These are phyloP conservation scores for Calidris pugnax DNA, from an alignment of 2,113 vertebrate species.

Conservation along the genomic window DNA sequence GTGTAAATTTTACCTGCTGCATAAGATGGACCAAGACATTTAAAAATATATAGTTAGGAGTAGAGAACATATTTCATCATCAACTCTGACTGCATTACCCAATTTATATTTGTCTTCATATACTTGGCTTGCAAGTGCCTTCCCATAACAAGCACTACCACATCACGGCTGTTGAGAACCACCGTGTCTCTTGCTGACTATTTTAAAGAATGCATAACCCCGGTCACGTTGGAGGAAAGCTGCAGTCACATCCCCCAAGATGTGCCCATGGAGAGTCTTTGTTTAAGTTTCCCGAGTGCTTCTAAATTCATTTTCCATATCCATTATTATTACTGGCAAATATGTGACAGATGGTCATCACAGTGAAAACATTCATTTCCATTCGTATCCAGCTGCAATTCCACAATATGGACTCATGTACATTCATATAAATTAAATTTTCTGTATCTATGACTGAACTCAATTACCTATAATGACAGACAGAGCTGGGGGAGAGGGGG, in stretches of 20 bases:
- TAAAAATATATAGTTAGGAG: neutral
- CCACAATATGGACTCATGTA: neutral
- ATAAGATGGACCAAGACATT: neutral
- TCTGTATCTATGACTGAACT: neutral
- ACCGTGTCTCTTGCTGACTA: neutral
- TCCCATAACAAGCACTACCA: neutral
- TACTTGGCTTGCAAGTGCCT: neutral
- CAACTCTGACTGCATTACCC: neutral
- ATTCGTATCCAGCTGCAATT: neutral
- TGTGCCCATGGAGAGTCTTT: neutral
- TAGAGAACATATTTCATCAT: neutral
- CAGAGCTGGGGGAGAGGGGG: neutral
- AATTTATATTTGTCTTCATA: neutral
- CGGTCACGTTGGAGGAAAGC: neutral
- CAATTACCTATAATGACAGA: neutral
- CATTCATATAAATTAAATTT: neutral
- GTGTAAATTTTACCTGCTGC: neutral
- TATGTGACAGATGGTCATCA: neutral
- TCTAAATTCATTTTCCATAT: neutral
- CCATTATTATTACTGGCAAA: neutral
- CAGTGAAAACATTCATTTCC: neutral
- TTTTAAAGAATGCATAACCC: fast-evolving
- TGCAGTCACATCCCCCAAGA: neutral
- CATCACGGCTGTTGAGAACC: neutral
- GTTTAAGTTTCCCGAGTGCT: neutral